Base-by-base conservation (phyloP, 2,888 invertebrate genomes). In the Hirtodrosophila confusa region DNA sequence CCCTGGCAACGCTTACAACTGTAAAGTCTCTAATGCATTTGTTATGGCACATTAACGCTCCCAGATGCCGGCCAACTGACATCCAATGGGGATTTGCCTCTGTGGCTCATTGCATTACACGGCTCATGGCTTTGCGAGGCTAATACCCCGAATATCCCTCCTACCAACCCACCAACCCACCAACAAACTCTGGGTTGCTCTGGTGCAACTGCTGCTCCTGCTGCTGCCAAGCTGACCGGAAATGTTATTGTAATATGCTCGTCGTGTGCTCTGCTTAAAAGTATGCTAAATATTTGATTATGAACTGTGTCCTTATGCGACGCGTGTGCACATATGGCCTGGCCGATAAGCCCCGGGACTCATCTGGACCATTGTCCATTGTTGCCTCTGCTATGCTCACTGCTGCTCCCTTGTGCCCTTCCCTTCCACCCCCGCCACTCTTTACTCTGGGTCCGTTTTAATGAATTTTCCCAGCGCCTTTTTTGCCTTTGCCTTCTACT, bases 221-320 rank as follows among this genome's bases (percentile, higher is more conserved):
- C 37, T 55, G 76, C 47, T 68, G 78, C 55, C 84, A 69, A 79
- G 85, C 80, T 85, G 84, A 86, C 87, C 84, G 85, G 85, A 85
- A 86, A 85, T 85, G 82, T 86, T 86, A 86, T 86, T 88, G 88
- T 89, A 88, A 89, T 88, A 82, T 78, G 75, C 78, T 75, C 67
- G 68, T 27, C 10, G 57, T 51, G 57, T 51, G 57, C 70, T 58
- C 70, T 40, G 69, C 82, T 86, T 80, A 78, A 89, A 89, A 88
- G 87, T 89, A 88, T 89, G 88, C 87, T 89, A 89, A 89, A 89
- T 89, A 89, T 89, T 89, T 89, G 88, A 89, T 89, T 86, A 88
- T 78, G 69, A 73, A 75, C 78, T 78, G 70, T 63, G 54, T 72
- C 64, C 60, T 66, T 60, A 64, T 74, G 58, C 45, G 55, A 73